Conservation (phyloP, 2,113 vertebrate species). For the Neotoma lepida region DNA sequence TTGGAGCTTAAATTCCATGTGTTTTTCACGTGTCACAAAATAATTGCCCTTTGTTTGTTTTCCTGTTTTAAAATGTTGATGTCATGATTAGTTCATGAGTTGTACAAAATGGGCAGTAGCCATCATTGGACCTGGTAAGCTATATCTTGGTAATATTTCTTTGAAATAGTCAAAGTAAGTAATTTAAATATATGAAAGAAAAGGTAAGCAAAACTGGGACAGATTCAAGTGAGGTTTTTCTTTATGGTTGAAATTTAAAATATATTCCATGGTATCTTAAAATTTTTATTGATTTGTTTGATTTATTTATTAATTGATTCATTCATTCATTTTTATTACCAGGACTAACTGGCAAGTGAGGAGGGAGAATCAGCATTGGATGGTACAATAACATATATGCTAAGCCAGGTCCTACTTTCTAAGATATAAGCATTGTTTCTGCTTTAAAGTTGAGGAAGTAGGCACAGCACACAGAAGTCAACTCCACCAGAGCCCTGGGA, state of each 20-base stretch:
- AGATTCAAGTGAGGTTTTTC: not conserved
- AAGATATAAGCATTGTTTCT: not conserved
- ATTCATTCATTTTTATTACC: not conserved
- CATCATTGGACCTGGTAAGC: not conserved
- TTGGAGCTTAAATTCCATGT: not conserved
- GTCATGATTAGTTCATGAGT: not conserved
- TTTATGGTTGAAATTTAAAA: not conserved
- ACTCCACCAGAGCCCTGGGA: not conserved
- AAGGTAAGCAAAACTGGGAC: not conserved
- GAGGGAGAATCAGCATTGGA: not conserved
- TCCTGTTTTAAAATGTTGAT: not conserved
- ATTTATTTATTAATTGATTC: not conserved
- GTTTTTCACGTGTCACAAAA: not conserved
- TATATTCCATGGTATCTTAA: not conserved
- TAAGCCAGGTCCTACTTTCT: not conserved
- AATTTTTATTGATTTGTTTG: not conserved
- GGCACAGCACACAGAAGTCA: rapidly evolving
- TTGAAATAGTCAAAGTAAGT: not conserved
- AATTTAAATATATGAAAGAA: not conserved
- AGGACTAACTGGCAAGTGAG: not conserved
- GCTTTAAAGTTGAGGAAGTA: not conserved
- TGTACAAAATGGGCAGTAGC: not conserved
- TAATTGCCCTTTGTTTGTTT: not conserved
- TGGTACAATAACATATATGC: not conserved
- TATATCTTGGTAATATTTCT: not conserved